A percentile compares a stretch with the other conserved stretches of the same genome.
phyloP scores from a whole-genome alignment of 1,140 invertebrate species.

The Drosophila tropicalis region DNA sequence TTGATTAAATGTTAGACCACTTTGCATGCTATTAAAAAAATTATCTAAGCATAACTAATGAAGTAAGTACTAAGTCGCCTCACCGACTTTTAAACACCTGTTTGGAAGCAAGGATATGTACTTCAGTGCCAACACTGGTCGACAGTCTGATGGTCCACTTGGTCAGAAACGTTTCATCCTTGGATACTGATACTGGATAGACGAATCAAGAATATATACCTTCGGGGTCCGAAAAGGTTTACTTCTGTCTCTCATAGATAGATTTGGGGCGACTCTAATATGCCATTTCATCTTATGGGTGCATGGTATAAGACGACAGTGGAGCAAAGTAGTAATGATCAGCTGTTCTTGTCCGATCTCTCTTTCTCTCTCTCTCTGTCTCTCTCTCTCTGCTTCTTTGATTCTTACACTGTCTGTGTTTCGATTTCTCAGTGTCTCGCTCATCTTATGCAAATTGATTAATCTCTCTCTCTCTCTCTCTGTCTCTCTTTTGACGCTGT shows the following conservation, averaged over 20 bases:
- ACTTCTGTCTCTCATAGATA: too few relatives aligned
- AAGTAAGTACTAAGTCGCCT: not conserved
- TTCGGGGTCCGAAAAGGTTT: too few relatives aligned
- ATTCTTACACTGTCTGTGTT: not conserved
- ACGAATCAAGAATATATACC: too few relatives aligned
- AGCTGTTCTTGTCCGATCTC: constrained; percentile 45
- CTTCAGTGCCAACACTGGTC: too few relatives aligned
- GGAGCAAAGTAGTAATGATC: constrained; percentile 33
- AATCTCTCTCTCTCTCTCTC: constrained; percentile 44
- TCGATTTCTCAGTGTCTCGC: constrained; percentile 21
- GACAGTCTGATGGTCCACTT: too few relatives aligned
- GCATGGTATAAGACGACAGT: not conserved
- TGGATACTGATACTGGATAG: too few relatives aligned
- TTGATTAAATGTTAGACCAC: constrained; percentile 59
- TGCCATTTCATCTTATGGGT: too few relatives aligned
- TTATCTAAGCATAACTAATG: constrained; percentile 68
- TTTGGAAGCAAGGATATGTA: too few relatives aligned
- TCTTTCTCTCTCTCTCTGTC: constrained; percentile 34
- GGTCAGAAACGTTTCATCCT: too few relatives aligned
- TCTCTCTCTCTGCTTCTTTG: constrained; percentile 3
- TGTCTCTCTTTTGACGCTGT: constrained; percentile 14
- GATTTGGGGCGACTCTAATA: too few relatives aligned
- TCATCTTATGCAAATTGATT: constrained; percentile 67
- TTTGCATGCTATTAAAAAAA: constrained; percentile 79
- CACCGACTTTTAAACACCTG: too few relatives aligned